Base-by-base conservation (phyloP, 2,797 vertebrate genomes). In the Diceros bicornis region DNA sequence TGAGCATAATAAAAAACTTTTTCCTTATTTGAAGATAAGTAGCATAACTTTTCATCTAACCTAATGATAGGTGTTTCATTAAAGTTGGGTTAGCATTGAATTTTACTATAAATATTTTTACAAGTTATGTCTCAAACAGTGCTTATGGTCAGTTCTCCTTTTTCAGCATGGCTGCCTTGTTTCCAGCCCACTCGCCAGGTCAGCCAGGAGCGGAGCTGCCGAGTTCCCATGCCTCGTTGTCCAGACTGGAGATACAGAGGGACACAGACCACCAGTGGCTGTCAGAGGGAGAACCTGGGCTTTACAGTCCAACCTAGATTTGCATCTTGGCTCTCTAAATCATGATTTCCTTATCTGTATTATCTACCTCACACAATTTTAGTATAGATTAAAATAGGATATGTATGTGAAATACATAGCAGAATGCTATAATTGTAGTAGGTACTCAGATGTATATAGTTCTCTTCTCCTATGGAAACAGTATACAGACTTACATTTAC, bases 1-100 rank as follows among this genome's bases (percentile, higher is more conserved):
- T 79, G 59, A 86, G 66, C 11, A 83, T 95, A 93, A 90, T 94
- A 74, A 34, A 74, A 93, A 64, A 27, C 3, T 17, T 93, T 85
- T 85, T 64, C n/a, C 94, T 20, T 84, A 16, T 74, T 85, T 83
- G 20, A 71, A n/a, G 3, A 1, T 96, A 25, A 89, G 32, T 75
- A 83, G 25, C 29, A 14, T 92, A 94, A 66, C 34, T 91, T 91
- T 59, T 2, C 17, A 89, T 25, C 21, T 89, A 82, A 74, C 29
- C 13, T 81, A 84, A 59, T 94, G 37, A 83, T 52, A 69, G 10
- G 4, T 62, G 20, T 78, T 92, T 91, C n/a, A 50, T 91, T 89
- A 64, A 41, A 96, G 32, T 89, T 59, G 90, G 44, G 41, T 4
- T 94, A 82, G 7, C 44, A 57, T 20, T 90, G n/a, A 69, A 37